Conservation (phyloP, 1,140 invertebrate genomes). For the Drosophila guanche region DNA sequence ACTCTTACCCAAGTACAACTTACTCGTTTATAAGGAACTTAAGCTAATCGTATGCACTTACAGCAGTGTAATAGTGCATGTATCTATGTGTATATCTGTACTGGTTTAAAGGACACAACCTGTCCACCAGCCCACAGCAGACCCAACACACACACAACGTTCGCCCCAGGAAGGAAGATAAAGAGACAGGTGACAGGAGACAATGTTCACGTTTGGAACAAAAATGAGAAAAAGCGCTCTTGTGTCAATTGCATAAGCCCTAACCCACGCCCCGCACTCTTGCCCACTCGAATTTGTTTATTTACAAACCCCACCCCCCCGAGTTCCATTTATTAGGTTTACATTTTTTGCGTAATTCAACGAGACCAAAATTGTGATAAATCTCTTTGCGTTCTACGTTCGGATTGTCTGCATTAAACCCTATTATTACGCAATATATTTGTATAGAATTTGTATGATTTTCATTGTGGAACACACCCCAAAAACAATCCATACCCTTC, state of each 20-base stretch:
- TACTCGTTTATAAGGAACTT: constrained; percentile 25
- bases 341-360: background rate
- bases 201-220: constrained; percentile 32
- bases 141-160: background rate
- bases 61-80: background rate
- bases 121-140: background rate
- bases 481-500: too few species aligned
- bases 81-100: constrained; percentile 1
- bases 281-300: too few species aligned
- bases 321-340: background rate
- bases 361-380: constrained; percentile 60
- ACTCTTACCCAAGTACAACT: constrained; percentile 37
- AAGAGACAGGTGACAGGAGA: constrained; percentile 2
- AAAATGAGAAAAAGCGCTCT: background rate
- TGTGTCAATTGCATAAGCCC: constrained; percentile 18
- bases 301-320: too few species aligned
- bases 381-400: constrained; percentile 43
- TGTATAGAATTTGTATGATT: constrained; percentile 18
- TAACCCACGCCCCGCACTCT: too few species aligned
- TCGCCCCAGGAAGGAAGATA: background rate
- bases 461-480: constrained; percentile 2
- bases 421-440: constrained; percentile 32
- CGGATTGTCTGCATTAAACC: constrained; percentile 5
- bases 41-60: constrained; percentile 17
- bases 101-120: background rate